These are phyloP conservation scores for Amyelois transitella DNA, from an alignment of 1,140 invertebrate genomes.

Conservation along the genomic window DNA sequence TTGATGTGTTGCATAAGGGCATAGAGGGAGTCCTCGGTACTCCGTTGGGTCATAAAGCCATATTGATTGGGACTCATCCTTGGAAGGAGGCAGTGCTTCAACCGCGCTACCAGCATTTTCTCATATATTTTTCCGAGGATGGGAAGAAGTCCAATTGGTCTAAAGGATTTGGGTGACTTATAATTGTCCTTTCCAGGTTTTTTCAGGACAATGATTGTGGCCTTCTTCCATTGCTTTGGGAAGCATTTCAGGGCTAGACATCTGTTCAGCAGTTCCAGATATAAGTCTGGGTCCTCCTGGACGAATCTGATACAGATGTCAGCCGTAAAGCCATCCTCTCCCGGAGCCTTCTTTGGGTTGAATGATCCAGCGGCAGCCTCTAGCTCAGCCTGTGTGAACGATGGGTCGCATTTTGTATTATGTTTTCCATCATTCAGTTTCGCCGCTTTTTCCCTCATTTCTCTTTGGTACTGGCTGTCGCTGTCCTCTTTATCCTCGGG, in stretches of 20 bases:
- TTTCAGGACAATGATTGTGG: slow-evolving; percentile 4
- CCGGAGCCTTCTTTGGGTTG: slow-evolving; percentile 8
- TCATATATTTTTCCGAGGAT: no score
- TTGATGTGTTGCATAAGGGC: neutral
- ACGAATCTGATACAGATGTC: neutral
- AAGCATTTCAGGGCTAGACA: slow-evolving; percentile 5
- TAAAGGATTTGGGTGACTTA: slow-evolving; percentile 7
- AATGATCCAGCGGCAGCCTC: neutral
- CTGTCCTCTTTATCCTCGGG: slow-evolving; percentile 6
- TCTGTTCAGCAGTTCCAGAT: neutral
- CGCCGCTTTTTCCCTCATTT: neutral
- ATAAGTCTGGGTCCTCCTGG: neutral
- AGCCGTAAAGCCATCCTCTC: slow-evolving; percentile 1
- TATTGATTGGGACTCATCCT: neutral
- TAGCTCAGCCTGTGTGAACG: neutral
- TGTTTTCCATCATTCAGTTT: neutral
- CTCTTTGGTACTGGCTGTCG: no score
- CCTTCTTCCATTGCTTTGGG: slow-evolving; percentile 9
- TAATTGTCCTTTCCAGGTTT: slow-evolving; percentile 12
- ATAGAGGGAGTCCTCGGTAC: slow-evolving; percentile 12
- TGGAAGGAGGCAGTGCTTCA: neutral
- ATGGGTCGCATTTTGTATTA: neutral
- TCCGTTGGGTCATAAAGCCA: slow-evolving; percentile 7
- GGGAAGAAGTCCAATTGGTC: no score
- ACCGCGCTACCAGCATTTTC: slow-evolving; percentile 3